Percentiles rank a stretch among this genome's conserved stretches.
phyloP scores from a whole-genome alignment of 2,113 vertebrate genomes.

The Hylia prasina region DNA sequence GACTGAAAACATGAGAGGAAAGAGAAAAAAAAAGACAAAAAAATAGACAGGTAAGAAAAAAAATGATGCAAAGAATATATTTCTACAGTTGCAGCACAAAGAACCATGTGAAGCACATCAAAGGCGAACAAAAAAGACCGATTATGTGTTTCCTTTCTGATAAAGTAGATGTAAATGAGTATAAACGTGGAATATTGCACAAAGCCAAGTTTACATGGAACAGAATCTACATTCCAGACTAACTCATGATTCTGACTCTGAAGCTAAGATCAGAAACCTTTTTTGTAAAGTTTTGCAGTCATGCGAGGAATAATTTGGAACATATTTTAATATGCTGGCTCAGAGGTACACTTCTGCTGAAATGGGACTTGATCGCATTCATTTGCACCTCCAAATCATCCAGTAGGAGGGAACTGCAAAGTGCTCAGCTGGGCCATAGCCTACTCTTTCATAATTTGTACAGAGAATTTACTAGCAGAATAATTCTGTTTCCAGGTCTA shows the following conservation, averaged over 20 bases:
- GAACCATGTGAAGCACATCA: background rate
- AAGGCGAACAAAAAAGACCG: background rate
- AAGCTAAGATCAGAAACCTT: background rate
- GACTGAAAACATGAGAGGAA: conserved; percentile 79
- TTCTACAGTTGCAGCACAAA: background rate
- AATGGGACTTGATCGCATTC: background rate
- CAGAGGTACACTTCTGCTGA: background rate
- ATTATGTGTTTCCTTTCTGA: background rate
- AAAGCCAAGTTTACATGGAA: background rate
- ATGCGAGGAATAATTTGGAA: background rate
- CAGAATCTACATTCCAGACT: background rate
- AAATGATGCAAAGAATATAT: background rate
- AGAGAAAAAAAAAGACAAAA: background rate
- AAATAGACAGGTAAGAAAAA: background rate
- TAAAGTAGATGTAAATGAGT: background rate
- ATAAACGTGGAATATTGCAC: background rate
- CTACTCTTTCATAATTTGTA: background rate
- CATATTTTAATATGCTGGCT: background rate
- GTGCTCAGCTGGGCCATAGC: background rate
- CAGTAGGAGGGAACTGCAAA: background rate
- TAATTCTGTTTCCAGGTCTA: background rate
- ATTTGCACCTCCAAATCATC: background rate
- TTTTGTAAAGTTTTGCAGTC: background rate
- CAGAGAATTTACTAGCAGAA: background rate
- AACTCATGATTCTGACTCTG: background rate